Conservation (phyloP, 2,797 vertebrate genomes). For the Tolypeutes matacus region DNA sequence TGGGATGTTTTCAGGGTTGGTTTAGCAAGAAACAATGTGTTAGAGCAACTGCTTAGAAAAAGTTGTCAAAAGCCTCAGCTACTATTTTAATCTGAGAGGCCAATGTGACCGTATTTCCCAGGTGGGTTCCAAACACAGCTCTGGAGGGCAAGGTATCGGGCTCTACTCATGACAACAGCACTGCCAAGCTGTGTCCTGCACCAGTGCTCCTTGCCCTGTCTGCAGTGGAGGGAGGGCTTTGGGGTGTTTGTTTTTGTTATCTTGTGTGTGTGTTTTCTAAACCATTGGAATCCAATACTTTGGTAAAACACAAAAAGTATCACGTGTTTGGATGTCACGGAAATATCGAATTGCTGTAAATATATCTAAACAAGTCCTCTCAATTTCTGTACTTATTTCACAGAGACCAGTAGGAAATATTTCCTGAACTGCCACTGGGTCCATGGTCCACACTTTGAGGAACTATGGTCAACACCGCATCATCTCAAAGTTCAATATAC, state of each 20-base stretch:
- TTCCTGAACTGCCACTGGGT: not conserved
- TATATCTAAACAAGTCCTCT: conserved; percentile 1
- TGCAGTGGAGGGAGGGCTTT: not conserved
- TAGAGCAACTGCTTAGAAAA: not conserved
- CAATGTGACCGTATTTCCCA: not conserved
- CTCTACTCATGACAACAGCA: not conserved
- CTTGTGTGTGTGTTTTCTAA: not conserved
- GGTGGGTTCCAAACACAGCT: not conserved
- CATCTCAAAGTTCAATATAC: not conserved
- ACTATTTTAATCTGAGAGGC: not conserved
- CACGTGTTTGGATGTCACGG: not conserved
- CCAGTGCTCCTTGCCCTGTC: fast-evolving
- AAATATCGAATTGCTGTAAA: not conserved
- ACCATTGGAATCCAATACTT: not conserved
- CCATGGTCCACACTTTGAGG: not conserved
- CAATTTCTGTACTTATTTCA: not conserved
- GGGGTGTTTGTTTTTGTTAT: not conserved
- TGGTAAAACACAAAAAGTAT: conserved; percentile 17
- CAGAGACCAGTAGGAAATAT: not conserved
- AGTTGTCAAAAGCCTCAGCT: not conserved
- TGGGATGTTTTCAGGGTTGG: not conserved
- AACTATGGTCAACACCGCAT: not conserved
- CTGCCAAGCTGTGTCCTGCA: not conserved
- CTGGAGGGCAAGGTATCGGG: not conserved
- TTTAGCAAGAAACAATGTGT: not conserved